Conservation (phyloP, 1,140 invertebrate species). For the Hermetia illucens region DNA sequence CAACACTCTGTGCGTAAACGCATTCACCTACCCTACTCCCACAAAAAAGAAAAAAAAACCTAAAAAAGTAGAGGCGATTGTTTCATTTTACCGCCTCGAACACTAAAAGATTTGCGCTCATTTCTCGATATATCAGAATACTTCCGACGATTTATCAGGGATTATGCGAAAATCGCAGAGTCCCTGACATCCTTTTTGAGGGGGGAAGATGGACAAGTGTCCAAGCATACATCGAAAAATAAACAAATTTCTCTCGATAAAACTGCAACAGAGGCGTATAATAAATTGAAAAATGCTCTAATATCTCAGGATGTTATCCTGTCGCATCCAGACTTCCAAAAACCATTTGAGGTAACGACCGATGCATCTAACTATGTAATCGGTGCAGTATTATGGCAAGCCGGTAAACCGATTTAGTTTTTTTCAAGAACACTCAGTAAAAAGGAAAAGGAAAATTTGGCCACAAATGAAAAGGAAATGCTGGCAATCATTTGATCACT, state of each 20-base stretch:
- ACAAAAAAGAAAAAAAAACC: constrained; percentile 10
- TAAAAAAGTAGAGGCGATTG: constrained; percentile 11
- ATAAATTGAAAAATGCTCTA: constrained; percentile 25
- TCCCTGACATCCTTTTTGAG: constrained; percentile 5
- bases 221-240: constrained; percentile 2
- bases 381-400: constrained; percentile 21
- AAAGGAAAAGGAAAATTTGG: constrained; percentile 16
- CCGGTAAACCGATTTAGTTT: constrained; percentile 4
- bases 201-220: constrained; percentile 5
- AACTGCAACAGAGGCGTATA: constrained; percentile 18
- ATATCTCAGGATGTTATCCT: constrained; percentile 24
- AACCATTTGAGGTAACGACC: constrained; percentile 17
- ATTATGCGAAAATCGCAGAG: constrained; percentile 7
- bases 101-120: constrained; percentile 7
- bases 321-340: constrained; percentile 19
- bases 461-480: constrained; percentile 15
- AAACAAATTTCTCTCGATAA: constrained; percentile 3
- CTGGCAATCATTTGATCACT: constrained; percentile 23
- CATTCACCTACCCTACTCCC: no score
- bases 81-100: constrained; percentile 6
- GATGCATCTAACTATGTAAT: constrained; percentile 17
- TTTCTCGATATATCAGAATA: constrained; percentile 5
- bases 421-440: constrained; percentile 21
- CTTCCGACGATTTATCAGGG: constrained; percentile 5
- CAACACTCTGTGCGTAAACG: no score